Evolutionary conservation across 2,888 invertebrate species (phyloP).

Genomic region (Yponomeuta malinellus): DNA sequence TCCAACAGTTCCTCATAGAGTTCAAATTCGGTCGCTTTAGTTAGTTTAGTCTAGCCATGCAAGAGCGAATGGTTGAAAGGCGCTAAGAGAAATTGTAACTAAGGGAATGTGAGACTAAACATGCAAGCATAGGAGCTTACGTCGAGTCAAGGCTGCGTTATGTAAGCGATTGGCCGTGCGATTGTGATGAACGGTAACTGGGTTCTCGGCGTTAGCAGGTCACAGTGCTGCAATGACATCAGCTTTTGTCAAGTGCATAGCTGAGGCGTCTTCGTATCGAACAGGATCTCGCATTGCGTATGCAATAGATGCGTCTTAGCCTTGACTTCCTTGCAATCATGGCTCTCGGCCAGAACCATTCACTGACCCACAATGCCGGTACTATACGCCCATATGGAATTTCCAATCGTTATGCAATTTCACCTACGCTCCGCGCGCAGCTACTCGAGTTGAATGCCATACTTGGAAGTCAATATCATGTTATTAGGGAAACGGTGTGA

Average conservation of each 20-base stretch:
- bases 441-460: background rate
- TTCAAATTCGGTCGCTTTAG: conserved; percentile 29
- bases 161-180: conserved; percentile 56
- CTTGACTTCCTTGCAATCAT: conserved; percentile 58
- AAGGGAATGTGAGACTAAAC: conserved; percentile 60
- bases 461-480: background rate
- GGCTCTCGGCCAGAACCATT: conserved; percentile 61
- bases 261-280: conserved; percentile 45
- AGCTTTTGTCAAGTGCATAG: conserved; percentile 63
- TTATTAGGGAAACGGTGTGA: conserved; percentile 4
- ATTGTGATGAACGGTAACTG: conserved; percentile 66
- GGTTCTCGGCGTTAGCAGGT: conserved; percentile 60
- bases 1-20: conserved; percentile 31
- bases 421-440: background rate
- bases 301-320: conserved; percentile 56
- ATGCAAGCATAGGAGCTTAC: conserved; percentile 41
- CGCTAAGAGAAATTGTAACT: conserved; percentile 34
- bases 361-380: conserved; percentile 50
- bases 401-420: conserved; percentile 21
- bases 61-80: conserved; percentile 41
- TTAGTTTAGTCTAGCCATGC: conserved; percentile 26
- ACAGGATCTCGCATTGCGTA: conserved; percentile 67
- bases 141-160: conserved; percentile 52
- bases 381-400: background rate
- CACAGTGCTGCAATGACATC: conserved; percentile 68